A percentile compares a stretch with the other conserved stretches of the same genome.
Evolutionary conservation across 2,797 vertebrate species (phyloP).

Genomic region (Eospalax fontanierii): DNA sequence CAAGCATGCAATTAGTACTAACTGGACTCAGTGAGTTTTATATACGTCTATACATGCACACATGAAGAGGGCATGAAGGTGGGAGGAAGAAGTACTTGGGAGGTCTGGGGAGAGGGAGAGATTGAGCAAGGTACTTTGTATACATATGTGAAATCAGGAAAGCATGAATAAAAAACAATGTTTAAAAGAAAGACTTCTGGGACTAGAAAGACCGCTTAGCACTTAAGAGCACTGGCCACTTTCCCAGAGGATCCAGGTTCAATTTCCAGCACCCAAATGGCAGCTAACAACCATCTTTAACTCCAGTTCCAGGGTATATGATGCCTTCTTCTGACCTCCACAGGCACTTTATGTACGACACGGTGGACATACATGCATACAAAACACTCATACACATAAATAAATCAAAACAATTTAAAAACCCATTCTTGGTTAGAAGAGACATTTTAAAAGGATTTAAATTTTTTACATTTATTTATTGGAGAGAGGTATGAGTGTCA

Average conservation of each 20-base stretch:
- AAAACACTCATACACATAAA: neutral
- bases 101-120: neutral
- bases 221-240: too few species aligned
- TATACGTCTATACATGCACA: neutral
- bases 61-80: too few species aligned
- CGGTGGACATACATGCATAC: too few species aligned
- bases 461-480: neutral
- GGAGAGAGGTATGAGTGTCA: neutral
- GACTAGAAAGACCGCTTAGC: too few species aligned
- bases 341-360: too few species aligned
- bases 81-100: too few species aligned
- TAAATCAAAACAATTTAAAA: neutral
- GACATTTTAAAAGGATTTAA: neutral
- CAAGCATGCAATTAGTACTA: neutral
- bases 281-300: too few species aligned
- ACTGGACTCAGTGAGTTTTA: neutral
- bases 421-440: neutral
- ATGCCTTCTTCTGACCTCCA: too few species aligned
- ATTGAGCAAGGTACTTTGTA: neutral
- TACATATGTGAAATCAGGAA: neutral
- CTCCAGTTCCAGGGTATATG: too few species aligned
- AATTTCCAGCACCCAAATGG: too few species aligned
- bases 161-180: neutral
- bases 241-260: too few species aligned
- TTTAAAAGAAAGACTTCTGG: too few species aligned